These are phyloP conservation scores for Apomyelois bistriatella DNA, from an alignment of 2,888 invertebrate genomes.

Conservation along the genomic window DNA sequence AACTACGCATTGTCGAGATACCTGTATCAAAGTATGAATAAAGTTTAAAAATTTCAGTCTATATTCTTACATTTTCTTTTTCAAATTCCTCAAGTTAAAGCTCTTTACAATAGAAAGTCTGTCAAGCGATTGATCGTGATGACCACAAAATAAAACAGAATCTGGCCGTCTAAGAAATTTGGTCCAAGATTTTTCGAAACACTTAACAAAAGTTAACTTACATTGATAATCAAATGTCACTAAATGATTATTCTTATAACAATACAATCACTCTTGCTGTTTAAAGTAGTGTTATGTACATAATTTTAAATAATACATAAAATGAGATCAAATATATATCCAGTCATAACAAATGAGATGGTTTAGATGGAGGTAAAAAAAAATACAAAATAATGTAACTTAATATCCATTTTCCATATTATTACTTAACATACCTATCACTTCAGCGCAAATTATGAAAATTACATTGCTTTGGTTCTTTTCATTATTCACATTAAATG, in stretches of 20 bases:
- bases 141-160: conserved; percentile 39
- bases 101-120: conserved; percentile 62
- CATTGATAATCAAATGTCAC: conserved; percentile 33
- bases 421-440: not conserved
- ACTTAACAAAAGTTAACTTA: conserved; percentile 26
- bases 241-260: conserved; percentile 27
- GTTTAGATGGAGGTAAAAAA: conserved; percentile 43
- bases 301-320: conserved; percentile 61
- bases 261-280: conserved; percentile 42
- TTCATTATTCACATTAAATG: conserved; percentile 19
- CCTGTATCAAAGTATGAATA: conserved; percentile 72
- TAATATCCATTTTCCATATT: conserved; percentile 21
- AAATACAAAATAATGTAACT: conserved; percentile 37
- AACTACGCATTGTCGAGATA: conserved; percentile 60
- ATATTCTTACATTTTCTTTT: conserved; percentile 59
- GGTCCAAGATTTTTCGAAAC: conserved; percentile 49
- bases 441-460: conserved; percentile 17
- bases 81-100: conserved; percentile 70
- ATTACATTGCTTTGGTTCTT: conserved; percentile 43
- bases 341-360: conserved; percentile 47
- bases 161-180: conserved; percentile 54
- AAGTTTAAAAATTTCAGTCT: conserved; percentile 72
- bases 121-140: conserved; percentile 47
- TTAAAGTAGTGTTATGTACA: conserved; percentile 51
- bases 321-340: conserved; percentile 71